Percentiles rank a stretch among this genome's conserved stretches.
These are phyloP conservation scores for Anticlea derivata DNA, from an alignment of 2,888 invertebrate genomes.

Conservation along the genomic window DNA sequence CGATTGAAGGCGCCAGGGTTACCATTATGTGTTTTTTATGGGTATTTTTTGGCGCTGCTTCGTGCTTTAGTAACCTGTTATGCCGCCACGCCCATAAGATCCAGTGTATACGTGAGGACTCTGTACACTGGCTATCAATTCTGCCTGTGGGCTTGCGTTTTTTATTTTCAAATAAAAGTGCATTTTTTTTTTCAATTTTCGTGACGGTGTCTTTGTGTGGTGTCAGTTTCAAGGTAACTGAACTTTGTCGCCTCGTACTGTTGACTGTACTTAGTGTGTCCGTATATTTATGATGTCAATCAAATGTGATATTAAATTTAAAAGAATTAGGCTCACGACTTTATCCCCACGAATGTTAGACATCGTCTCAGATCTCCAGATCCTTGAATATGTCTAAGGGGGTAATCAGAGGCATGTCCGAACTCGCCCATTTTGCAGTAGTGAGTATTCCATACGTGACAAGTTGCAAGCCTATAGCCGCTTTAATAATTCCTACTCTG, in stretches of 20 bases:
- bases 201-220: conserved; percentile 70
- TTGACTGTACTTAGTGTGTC: conserved; percentile 15
- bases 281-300: background rate
- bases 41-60: conserved; percentile 80
- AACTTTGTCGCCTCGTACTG: conserved; percentile 39
- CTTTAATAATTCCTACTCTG: too few relatives aligned
- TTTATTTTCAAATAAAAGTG: conserved; percentile 54
- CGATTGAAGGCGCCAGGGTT: conserved; percentile 76
- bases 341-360: too few relatives aligned
- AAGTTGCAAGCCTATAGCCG: too few relatives aligned
- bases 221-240: conserved; percentile 52
- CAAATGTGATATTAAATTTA: background rate
- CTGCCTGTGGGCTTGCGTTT: conserved; percentile 70
- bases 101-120: conserved; percentile 67
- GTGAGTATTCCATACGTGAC: too few relatives aligned
- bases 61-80: conserved; percentile 80
- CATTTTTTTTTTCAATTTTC: conserved; percentile 61
- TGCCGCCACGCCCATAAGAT: conserved; percentile 72
- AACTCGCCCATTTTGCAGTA: too few relatives aligned
- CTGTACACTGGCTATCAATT: conserved; percentile 69
- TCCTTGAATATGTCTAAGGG: too few relatives aligned
- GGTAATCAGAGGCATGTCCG: too few relatives aligned
- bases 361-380: too few relatives aligned
- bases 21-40: conserved; percentile 83
- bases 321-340: too few relatives aligned